Evolutionary conservation across 92 coral and sea anemone species (phyloP), one percentile per base, ranked within the genome.

Genomic region (Epizoanthus rinbou): DNA sequence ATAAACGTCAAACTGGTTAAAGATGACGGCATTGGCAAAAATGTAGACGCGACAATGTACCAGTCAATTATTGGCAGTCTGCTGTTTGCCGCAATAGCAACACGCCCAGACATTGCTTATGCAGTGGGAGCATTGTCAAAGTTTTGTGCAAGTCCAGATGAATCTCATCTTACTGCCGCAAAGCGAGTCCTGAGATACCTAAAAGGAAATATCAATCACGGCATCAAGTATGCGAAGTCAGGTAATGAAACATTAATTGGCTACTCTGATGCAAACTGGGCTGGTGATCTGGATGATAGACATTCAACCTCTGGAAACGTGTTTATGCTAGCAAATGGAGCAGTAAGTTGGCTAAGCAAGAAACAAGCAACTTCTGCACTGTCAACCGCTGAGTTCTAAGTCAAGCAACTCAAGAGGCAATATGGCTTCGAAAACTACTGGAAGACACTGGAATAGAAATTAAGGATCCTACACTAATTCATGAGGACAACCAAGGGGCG

Each of bases 301-400:
- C 85, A 86, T 53, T 80, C 89, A 43, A 85, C 89, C 56, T 73
- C 69, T 58, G 89, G 87, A 57, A 80, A 86, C 74, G 57, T 72
- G 63, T 85, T 85, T 43, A 63, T 53, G 15, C 6, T 86, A 35
- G 92, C 89, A 69, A 50, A 25, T 70, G 87, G 82, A 82, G 78
- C 89, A 81, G 83, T 86, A 57, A 89, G 87, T 80, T 89, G 89
- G 80, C n/a, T 76, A 43, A 86, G 89, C 80, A 89, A 86, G 85
- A 89, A 76, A 56, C 85, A 86, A 80, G 72, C 63, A 19, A 79
- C 73, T 25, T 86, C 86, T 52, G 83, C 90, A 57, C 31, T 86
- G 76, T 84, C 92, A 47, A 82, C 85, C 25, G 85, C 86, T 64
- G 89, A 85, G 31, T 87, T 47, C 86, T 89, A 17, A 69, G 87